phyloP scores from a whole-genome alignment of 2,113 vertebrate genomes.

The Ophiodon elongatus region DNA sequence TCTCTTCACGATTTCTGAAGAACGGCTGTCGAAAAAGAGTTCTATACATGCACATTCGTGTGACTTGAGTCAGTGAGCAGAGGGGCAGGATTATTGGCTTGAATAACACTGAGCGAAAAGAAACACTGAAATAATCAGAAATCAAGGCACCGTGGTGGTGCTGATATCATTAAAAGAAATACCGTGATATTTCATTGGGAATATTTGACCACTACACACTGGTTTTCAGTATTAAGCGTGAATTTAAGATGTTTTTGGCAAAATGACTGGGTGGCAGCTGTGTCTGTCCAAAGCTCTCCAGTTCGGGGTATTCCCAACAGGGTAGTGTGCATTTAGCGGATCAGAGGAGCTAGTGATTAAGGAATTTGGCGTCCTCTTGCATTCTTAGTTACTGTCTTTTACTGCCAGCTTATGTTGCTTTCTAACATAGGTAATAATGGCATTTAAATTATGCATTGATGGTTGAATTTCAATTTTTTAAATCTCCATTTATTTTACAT shows the following conservation, averaged over 20 bases:
- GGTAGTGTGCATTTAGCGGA: conserved; percentile 4
- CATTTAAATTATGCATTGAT: not conserved
- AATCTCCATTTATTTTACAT: not conserved
- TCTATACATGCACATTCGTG: not conserved
- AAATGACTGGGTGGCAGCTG: not conserved
- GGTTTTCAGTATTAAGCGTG: too few species aligned
- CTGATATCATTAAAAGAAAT: not conserved
- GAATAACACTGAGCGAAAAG: not conserved
- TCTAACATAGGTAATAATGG: not conserved
- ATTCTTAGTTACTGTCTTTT: not conserved
- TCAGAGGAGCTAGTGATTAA: not conserved
- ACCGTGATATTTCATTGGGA: not conserved
- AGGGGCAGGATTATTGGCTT: not conserved
- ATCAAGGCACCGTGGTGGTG: not conserved
- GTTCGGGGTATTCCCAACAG: not conserved
- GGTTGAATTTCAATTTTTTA: not conserved
- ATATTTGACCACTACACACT: not conserved
- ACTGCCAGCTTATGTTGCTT: not conserved
- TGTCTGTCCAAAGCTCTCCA: not conserved
- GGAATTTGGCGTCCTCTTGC: not conserved
- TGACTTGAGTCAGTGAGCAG: not conserved
- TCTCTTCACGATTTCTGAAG: not conserved
- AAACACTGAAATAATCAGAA: not conserved
- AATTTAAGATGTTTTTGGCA: conserved; percentile 1
- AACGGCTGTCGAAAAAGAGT: not conserved